Base-by-base conservation (phyloP, 53 echinoderm and acorn worm genomes). In the Echinarachnius parma region DNA sequence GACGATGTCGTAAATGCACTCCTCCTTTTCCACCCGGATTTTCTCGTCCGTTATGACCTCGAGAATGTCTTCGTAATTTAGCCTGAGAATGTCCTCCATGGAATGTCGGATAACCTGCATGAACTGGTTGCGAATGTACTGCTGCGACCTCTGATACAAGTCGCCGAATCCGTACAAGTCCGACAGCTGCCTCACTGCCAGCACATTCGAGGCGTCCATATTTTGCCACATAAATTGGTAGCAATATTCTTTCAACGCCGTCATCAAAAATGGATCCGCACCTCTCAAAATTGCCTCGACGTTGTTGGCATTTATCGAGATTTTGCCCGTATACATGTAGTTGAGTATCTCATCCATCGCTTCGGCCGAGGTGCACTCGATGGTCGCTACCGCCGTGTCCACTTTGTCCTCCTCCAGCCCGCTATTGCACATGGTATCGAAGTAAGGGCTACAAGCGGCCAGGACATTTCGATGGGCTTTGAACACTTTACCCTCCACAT, bases 361-460 rank as follows among this genome's bases (percentile, higher is more conserved):
- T 15, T 95, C 96, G 14, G 90, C 87, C 4, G 96, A 82, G 9
- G 91, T 91, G 60, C 96, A 91, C 42, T 87, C 91, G 56, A 95
- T 80, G 11, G 87, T 87, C 26, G 87, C 96, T 2, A 77, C 66
- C 21, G 76, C 77, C 72, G 87, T 87, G 35, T 86, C 86, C 53
- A 79, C 85, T 53, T 84, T 81, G 47, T 90, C 91, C 58, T 95
- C 96, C 59, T 91, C 96, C 59, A 90, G 62, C 42, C 96, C 90
- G 64, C 96, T 87, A 87, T 95, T 90, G 87, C 96, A 95, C 96
- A 95, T 95, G n/a, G 96, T 91, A 82, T 95, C 90, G 81, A 95
- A 95, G 80, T 91, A 95, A 42, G 96, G 96, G 70, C 96, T 95
- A 25, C 87, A 95, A 10, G 96, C 96, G 7, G 96, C 96, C 55